Evolutionary conservation across 2,113 vertebrate species (phyloP), one percentile per base, ranked within the genome.

Genomic region (Mola mola): DNA sequence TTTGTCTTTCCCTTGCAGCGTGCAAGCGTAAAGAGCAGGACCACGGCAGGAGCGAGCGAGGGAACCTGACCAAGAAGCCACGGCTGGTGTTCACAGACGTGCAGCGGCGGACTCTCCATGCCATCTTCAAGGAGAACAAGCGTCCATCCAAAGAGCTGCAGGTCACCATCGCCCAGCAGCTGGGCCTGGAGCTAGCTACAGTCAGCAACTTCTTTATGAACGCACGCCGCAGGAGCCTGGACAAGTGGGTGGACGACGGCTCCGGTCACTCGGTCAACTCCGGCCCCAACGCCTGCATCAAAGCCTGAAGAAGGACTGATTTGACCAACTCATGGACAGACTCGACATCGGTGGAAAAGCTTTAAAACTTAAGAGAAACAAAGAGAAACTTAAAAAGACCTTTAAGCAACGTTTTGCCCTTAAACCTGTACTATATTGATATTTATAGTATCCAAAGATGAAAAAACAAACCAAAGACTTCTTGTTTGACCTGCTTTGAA

Each of bases 151-250:
- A 99, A 94, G 97, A 99, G 87, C 92, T 99, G 81, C 97, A 99
- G 89, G 93, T 98, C 87, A 99, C 97, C 91, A 99, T 99, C 80
- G 96, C 97, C 78, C 97, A 99, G 93, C 97, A 99, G 93, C 93
- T 99, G 49, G 97, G 97, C 75, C 89, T 99, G 84, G 97, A 99
- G 94, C 93, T 98, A 82, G 92, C 97, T 89, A 99, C 97, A 7
- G 96, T 98, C 92, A 98, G 96, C 93, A 99, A 99, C 92, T 99
- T 99, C 94, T 99, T 99, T 90, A 99, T 99, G 97, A 99, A 99
- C 20, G 97, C 97, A 6, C 92, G 97, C 40, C 93, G 97, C 83
- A 93, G 97, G 86, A 99, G 97, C 90, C 93, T 98, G 76, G 97
- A 99, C 87, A 99, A 99, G 85, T 99, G 97, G 97, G 94, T 96